Conservation (phyloP, 2,797 vertebrate genomes). For the Melanogrammus aeglefinus region DNA sequence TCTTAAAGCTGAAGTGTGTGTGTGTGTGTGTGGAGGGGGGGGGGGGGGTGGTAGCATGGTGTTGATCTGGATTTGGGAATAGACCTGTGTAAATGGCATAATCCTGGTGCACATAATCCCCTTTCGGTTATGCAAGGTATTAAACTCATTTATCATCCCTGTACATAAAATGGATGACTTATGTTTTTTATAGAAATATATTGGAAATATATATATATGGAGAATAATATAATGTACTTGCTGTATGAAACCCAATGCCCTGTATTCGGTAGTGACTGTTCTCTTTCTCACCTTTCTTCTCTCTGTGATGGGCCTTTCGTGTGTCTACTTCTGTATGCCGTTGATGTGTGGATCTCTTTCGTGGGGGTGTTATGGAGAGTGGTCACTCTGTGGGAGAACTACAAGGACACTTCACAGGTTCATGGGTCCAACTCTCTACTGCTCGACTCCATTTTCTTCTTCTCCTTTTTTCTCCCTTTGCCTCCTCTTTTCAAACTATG, state of each 20-base stretch:
- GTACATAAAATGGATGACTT: conserved; percentile 80
- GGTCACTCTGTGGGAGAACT: conserved; percentile 27
- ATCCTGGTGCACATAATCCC: conserved; percentile 65
- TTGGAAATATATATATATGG: conserved; percentile 79
- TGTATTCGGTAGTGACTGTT: conserved; percentile 81
- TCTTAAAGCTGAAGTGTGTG: background rate
- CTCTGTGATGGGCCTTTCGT: conserved; percentile 69
- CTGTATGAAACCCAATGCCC: conserved; percentile 77
- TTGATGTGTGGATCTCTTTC: conserved; percentile 55
- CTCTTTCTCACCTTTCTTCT: conserved; percentile 64
- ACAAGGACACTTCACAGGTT: conserved; percentile 69
- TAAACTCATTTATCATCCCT: conserved; percentile 73
- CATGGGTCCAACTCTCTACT: conserved; percentile 69
- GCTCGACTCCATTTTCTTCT: conserved; percentile 6
- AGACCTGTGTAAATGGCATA: conserved; percentile 70
- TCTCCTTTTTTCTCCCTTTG: background rate
- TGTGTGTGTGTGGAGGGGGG: background rate
- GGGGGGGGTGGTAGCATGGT: conserved; percentile 23
- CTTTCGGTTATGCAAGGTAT: conserved; percentile 83
- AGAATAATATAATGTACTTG: conserved; percentile 75
- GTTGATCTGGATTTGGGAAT: conserved; percentile 54
- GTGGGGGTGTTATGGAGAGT: background rate
- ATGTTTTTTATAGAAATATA: conserved; percentile 82
- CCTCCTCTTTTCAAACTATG: conserved; percentile 1
- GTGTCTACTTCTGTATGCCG: conserved; percentile 67